Conservation (phyloP, 1,140 invertebrate species). For the Drosophila simulans region DNA sequence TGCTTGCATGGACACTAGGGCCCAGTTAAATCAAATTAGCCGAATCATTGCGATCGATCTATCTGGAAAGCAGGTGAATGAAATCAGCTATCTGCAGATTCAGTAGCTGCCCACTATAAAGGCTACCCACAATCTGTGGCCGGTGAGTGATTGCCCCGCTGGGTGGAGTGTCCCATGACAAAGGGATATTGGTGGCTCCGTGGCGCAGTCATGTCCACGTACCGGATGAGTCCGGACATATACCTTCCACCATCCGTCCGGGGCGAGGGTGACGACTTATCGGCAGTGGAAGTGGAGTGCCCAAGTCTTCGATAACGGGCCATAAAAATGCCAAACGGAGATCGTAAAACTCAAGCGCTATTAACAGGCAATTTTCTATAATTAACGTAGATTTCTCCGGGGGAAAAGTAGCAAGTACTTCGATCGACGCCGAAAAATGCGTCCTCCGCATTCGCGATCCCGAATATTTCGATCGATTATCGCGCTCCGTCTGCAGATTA, state of each 20-base stretch:
- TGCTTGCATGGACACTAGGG: not conserved
- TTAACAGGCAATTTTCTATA: conserved; percentile 75
- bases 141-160: conserved; percentile 1
- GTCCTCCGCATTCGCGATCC: conserved; percentile 9
- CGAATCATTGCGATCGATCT: conserved; percentile 29
- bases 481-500: conserved; percentile 39
- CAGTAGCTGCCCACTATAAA: conserved; percentile 9
- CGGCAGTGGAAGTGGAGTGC: not conserved
- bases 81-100: conserved; percentile 8
- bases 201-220: conserved; percentile 2
- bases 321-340: conserved; percentile 48
- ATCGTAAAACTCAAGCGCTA: conserved; percentile 54
- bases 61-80: conserved; percentile 1
- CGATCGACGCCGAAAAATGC: conserved; percentile 21
- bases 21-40: conserved; percentile 32
- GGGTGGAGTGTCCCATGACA: conserved; percentile 32
- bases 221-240: conserved; percentile 24
- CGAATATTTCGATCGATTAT: conserved; percentile 17
- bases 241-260: conserved; percentile 6
- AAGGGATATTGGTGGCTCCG: not conserved
- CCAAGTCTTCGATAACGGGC: not conserved
- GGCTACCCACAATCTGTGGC: conserved; percentile 3
- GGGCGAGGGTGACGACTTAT: conserved; percentile 7
- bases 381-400: conserved; percentile 72
- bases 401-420: conserved; percentile 22